phyloP scores from a whole-genome alignment of 2,888 invertebrate genomes.

The Arge pagana region DNA sequence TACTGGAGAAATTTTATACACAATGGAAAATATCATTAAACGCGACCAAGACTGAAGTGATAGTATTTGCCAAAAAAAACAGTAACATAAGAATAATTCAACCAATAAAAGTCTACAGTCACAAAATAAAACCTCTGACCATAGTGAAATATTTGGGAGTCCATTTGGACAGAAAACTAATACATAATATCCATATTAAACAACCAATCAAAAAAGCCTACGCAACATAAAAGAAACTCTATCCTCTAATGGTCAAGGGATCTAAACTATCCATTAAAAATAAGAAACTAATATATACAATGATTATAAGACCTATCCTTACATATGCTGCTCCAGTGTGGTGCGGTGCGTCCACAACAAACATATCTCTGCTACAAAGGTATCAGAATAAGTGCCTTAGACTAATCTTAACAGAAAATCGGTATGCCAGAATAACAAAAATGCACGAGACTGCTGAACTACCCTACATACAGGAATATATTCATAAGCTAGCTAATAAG shows the following conservation, averaged over 20 bases:
- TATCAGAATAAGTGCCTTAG: constrained; percentile 24
- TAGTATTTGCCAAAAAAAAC: constrained; percentile 23
- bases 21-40: constrained; percentile 28
- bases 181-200: constrained; percentile 6
- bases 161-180: constrained; percentile 22
- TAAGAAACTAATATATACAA: constrained; percentile 24
- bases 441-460: constrained; percentile 20
- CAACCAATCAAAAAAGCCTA: constrained; percentile 3
- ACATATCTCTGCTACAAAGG: constrained; percentile 19
- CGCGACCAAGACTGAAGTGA: constrained; percentile 20
- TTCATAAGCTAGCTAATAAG: constrained; percentile 13
- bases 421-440: constrained; percentile 21
- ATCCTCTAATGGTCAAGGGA: constrained; percentile 10
- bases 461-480: constrained; percentile 9
- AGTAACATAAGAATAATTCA: constrained; percentile 16
- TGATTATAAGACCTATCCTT: constrained; percentile 20
- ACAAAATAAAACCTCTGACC: constrained; percentile 4
- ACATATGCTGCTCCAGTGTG: constrained; percentile 33
- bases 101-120: constrained; percentile 21
- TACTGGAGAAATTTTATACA: constrained; percentile 19
- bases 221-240: background rate
- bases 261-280: constrained; percentile 15
- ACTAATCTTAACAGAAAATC: constrained; percentile 10
- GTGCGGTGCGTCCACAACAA: constrained; percentile 21
- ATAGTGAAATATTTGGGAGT: constrained; percentile 29